A percentile compares a stretch with the other conserved stretches of the same genome.
phyloP scores from a whole-genome alignment of 37 sponge, comb jelly and placozoan genomes.

The Mnemiopsis leidyi region DNA sequence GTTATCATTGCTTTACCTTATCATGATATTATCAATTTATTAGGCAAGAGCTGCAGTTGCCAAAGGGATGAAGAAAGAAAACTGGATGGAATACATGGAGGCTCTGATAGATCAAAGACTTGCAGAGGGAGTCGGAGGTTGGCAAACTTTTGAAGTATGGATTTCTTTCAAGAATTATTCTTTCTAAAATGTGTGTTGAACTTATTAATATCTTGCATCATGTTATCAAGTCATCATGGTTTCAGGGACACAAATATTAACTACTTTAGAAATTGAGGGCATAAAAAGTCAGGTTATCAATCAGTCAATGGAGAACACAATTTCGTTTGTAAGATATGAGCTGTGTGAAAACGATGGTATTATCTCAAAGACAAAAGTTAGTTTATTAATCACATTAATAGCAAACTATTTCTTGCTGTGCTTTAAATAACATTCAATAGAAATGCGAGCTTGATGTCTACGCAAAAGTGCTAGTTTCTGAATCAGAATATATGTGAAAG shows the following conservation, averaged over 20 bases:
- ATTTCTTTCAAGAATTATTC: not conserved
- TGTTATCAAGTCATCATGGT: not conserved
- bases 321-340: not conserved
- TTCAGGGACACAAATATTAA: not conserved
- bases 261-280: constrained; percentile 2
- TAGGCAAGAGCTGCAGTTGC: constrained; percentile 15
- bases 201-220: not conserved
- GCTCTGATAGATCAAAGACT: not conserved
- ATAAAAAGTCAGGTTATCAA: constrained; percentile 12
- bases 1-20: no score
- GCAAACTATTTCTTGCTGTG: no score
- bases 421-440: no score
- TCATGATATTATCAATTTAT: not conserved
- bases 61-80: constrained; percentile 49
- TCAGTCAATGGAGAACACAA: not conserved
- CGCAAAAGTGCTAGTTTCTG: no score
- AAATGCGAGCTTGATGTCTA: no score
- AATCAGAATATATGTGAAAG: no score
- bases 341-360: not conserved
- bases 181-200: not conserved
- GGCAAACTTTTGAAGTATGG: no score
- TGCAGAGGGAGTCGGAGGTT: not conserved
- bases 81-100: constrained; percentile 54
- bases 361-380: not conserved
- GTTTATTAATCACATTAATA: no score